Percentiles rank a stretch among this genome's conserved stretches.
phyloP scores from a whole-genome alignment of 2,888 invertebrate genomes.

The Nemotelus nigrinus region DNA sequence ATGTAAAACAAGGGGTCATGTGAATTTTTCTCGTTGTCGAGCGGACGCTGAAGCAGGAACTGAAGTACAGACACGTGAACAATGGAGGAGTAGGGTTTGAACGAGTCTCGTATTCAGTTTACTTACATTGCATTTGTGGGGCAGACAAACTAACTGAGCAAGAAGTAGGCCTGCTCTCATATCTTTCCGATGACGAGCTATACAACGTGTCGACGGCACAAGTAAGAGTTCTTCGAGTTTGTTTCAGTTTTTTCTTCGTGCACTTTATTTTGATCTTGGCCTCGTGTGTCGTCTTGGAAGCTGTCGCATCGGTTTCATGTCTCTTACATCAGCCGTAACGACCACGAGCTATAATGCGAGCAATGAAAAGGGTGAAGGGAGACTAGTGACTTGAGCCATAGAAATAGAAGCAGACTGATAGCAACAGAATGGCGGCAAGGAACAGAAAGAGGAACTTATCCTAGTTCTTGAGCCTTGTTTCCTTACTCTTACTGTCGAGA shows the following conservation, averaged over 20 bases:
- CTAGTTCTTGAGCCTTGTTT: conserved; percentile 44
- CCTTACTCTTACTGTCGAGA: conserved; percentile 37
- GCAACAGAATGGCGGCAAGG: conserved; percentile 21
- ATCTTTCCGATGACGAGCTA: not conserved
- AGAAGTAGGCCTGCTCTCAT: conserved; percentile 35
- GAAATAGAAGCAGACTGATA: conserved; percentile 37
- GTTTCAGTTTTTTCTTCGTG: not conserved
- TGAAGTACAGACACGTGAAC: not conserved
- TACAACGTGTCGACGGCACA: not conserved
- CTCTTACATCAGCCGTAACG: conserved; percentile 37
- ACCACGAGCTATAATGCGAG: conserved; percentile 1
- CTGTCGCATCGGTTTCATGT: conserved; percentile 34
- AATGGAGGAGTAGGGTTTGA: not conserved
- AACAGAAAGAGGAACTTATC: conserved; percentile 44
- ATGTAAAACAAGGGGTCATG: conserved; percentile 8
- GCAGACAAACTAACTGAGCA: conserved; percentile 40
- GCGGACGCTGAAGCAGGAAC: not conserved
- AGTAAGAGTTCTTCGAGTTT: not conserved
- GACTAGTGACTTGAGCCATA: conserved; percentile 27
- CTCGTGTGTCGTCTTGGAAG: conserved; percentile 7
- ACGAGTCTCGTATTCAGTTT: not conserved
- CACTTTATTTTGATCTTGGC: conserved; percentile 4
- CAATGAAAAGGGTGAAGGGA: not conserved
- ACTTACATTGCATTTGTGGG: conserved; percentile 21
- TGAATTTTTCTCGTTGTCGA: conserved; percentile 13